phyloP scores from a whole-genome alignment of 2,797 vertebrate species.

The Myotis myotis region DNA sequence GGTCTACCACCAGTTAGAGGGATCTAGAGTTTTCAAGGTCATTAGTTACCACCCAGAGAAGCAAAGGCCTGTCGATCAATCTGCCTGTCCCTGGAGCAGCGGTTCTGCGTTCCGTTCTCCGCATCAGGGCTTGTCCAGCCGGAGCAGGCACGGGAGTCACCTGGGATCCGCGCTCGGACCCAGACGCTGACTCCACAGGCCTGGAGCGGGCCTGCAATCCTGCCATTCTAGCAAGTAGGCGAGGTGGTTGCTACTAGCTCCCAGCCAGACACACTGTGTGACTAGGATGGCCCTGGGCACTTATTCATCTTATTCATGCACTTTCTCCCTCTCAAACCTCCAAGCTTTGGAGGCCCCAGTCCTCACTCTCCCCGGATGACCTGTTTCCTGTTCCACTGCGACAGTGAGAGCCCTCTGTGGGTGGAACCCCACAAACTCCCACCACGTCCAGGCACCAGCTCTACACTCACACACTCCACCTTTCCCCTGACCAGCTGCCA shows the following conservation, averaged over 20 bases:
- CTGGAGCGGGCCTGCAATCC: neutral
- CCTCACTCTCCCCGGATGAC: neutral
- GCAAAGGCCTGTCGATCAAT: neutral
- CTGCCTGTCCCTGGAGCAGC: neutral
- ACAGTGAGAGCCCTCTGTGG: neutral
- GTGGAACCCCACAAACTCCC: neutral
- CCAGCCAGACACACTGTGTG: neutral
- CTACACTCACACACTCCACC: rapidly evolving
- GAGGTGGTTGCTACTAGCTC: too few species aligned
- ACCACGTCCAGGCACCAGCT: neutral
- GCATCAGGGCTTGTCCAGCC: neutral
- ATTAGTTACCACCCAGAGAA: neutral
- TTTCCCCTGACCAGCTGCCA: neutral
- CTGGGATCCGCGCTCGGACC: neutral
- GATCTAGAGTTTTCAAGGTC: neutral
- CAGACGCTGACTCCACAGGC: neutral
- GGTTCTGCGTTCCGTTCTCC: neutral
- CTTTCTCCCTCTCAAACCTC: neutral
- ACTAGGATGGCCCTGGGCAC: neutral
- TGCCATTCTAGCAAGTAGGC: neutral
- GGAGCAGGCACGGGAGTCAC: neutral
- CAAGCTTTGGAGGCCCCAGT: neutral
- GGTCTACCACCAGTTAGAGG: neutral
- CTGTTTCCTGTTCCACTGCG: neutral
- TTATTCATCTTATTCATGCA: neutral